phyloP scores from a whole-genome alignment of 1,140 invertebrate species.

The Drosophila ananassae region DNA sequence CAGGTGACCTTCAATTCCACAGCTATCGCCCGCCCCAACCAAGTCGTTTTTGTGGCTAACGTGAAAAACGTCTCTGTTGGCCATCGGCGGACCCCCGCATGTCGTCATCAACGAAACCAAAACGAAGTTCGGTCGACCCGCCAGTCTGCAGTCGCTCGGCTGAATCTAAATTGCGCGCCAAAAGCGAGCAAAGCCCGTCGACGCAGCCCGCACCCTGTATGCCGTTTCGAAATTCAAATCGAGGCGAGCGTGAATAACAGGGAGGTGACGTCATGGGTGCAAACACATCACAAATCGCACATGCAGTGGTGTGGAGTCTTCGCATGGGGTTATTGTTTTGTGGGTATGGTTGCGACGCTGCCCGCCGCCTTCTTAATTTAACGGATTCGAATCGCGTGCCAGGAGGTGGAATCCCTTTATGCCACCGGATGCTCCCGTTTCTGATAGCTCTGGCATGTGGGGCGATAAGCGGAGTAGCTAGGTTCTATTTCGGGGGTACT shows the following conservation, averaged over 20 bases:
- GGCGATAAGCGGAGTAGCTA: not conserved
- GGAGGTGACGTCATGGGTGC: constrained; percentile 67
- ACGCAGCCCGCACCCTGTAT: constrained; percentile 37
- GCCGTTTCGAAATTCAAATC: constrained; percentile 54
- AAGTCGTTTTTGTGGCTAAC: constrained; percentile 39
- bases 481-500: constrained; percentile 61
- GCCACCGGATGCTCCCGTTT: not conserved
- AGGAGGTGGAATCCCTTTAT: not conserved
- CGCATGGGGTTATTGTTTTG: constrained; percentile 25
- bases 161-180: constrained; percentile 37
- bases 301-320: not conserved
- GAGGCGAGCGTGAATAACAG: constrained; percentile 66
- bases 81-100: constrained; percentile 28
- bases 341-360: constrained; percentile 7
- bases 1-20: constrained; percentile 50
- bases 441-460: not conserved
- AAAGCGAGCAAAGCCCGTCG: constrained; percentile 29
- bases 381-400: not conserved
- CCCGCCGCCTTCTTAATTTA: constrained; percentile 8
- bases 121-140: not conserved
- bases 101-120: constrained; percentile 61
- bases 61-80: constrained; percentile 50
- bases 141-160: constrained; percentile 8
- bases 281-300: constrained; percentile 5
- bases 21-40: constrained; percentile 14